A percentile compares a stretch with the other conserved stretches of the same genome.
Evolutionary conservation across 2,113 vertebrate genomes (phyloP).

Genomic region (Cebus imitator): DNA sequence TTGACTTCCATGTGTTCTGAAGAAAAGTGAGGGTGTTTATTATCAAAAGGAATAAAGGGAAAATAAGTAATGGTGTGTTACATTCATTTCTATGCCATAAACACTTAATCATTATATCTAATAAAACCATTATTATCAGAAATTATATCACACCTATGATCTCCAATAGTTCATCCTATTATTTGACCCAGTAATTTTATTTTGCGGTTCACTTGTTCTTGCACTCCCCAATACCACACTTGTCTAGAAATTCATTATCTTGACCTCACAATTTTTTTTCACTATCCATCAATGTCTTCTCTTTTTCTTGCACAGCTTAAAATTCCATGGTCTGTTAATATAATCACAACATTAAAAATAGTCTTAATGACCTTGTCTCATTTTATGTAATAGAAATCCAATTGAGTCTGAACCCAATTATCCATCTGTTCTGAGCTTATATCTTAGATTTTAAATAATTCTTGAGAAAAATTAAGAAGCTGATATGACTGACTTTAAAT

Average conservation of each 20-base stretch:
- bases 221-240: neutral
- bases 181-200: neutral
- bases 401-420: neutral
- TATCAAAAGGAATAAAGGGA: neutral
- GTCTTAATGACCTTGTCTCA: neutral
- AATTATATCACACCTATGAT: neutral
- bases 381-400: neutral
- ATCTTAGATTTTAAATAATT: neutral
- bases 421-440: neutral
- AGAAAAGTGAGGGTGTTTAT: neutral
- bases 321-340: slow-evolving; percentile 1
- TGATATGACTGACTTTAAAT: neutral
- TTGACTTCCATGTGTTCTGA: neutral
- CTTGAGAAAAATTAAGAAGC: neutral
- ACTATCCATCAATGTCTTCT: neutral
- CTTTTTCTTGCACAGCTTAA: neutral
- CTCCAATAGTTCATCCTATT: neutral
- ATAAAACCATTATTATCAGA: neutral
- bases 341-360: neutral
- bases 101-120: neutral
- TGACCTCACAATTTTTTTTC: neutral
- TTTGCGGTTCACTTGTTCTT: neutral
- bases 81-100: neutral
- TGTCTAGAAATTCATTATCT: neutral
- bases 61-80: neutral